Percentiles rank a stretch among this genome's conserved stretches.
phyloP scores from a whole-genome alignment of 2,888 invertebrate genomes.

The Stenurella melanura region DNA sequence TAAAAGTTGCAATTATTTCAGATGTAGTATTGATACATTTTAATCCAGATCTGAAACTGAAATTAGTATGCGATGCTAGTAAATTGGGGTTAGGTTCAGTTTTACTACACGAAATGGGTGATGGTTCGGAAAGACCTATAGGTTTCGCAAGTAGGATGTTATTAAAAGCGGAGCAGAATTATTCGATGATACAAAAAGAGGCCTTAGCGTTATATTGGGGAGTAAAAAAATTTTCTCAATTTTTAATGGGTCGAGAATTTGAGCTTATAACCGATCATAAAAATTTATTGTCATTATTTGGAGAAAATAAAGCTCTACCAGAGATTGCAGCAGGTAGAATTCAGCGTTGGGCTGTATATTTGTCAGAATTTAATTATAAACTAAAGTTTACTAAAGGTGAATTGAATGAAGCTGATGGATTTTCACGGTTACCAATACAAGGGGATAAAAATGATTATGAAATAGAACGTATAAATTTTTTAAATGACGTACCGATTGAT shows the following conservation, averaged over 20 bases:
- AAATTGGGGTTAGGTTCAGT: slow-evolving; percentile 27
- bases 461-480: background rate
- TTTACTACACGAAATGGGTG: slow-evolving; percentile 18
- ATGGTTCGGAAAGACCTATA: slow-evolving; percentile 28
- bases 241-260: slow-evolving; percentile 47
- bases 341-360: slow-evolving; percentile 58
- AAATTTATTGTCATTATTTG: slow-evolving; percentile 61
- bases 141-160: slow-evolving; percentile 26
- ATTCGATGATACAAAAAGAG: too few species aligned
- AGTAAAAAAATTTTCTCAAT: slow-evolving; percentile 64
- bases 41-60: slow-evolving; percentile 39
- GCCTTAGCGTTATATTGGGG: too few species aligned
- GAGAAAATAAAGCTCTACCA: slow-evolving; percentile 58
- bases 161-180: too few species aligned
- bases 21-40: slow-evolving; percentile 42
- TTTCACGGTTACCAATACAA: background rate
- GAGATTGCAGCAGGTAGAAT: slow-evolving; percentile 64
- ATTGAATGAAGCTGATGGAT: slow-evolving; percentile 9
- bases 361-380: slow-evolving; percentile 10
- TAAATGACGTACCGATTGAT: slow-evolving; percentile 10
- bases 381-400: slow-evolving; percentile 18
- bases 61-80: slow-evolving; percentile 38
- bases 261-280: slow-evolving; percentile 61
- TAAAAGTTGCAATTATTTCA: slow-evolving; percentile 36
- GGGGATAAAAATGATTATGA: slow-evolving; percentile 1